Evolutionary conservation across 2,888 invertebrate species (phyloP).

Genomic region (Meganola albula): DNA sequence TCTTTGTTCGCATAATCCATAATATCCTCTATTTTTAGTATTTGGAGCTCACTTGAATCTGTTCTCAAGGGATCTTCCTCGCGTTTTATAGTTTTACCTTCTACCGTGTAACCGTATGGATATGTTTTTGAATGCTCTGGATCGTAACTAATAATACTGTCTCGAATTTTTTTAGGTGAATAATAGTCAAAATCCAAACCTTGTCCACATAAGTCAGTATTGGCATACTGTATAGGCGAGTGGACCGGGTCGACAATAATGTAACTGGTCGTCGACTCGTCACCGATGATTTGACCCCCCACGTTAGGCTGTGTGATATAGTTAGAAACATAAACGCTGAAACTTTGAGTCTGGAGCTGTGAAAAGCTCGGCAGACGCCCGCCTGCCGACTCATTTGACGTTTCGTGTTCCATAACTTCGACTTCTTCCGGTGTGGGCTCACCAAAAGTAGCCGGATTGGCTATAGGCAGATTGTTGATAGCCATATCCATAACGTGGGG

Average conservation of each 20-base stretch:
- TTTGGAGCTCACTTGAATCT: conserved; percentile 56
- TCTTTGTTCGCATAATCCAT: conserved; percentile 76
- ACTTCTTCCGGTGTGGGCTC: conserved; percentile 73
- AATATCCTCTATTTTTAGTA: conserved; percentile 67
- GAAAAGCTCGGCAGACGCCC: conserved; percentile 81
- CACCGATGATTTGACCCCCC: conserved; percentile 83
- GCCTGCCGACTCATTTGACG: conserved; percentile 55
- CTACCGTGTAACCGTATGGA: conserved; percentile 58
- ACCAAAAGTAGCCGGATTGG: conserved; percentile 92
- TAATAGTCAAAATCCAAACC: conserved; percentile 53
- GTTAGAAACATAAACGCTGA: conserved; percentile 78
- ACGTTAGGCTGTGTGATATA: conserved; percentile 82
- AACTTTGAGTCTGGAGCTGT: conserved; percentile 78
- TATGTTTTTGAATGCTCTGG: conserved; percentile 54
- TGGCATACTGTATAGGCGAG: conserved; percentile 55
- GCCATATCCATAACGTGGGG: conserved; percentile 89
- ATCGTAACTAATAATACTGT: conserved; percentile 54
- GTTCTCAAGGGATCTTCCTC: conserved; percentile 48
- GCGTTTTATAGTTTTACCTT: conserved; percentile 64
- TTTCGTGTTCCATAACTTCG: conserved; percentile 69
- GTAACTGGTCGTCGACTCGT: conserved; percentile 72
- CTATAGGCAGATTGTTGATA: conserved; percentile 82
- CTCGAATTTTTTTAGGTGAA: conserved; percentile 53
- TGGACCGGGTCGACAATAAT: conserved; percentile 65
- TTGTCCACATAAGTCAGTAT: conserved; percentile 50